Percentiles rank a stretch among this genome's conserved stretches.
Conservation (phyloP, 2,797 vertebrate species). For the Enteromius trimaculatus region DNA sequence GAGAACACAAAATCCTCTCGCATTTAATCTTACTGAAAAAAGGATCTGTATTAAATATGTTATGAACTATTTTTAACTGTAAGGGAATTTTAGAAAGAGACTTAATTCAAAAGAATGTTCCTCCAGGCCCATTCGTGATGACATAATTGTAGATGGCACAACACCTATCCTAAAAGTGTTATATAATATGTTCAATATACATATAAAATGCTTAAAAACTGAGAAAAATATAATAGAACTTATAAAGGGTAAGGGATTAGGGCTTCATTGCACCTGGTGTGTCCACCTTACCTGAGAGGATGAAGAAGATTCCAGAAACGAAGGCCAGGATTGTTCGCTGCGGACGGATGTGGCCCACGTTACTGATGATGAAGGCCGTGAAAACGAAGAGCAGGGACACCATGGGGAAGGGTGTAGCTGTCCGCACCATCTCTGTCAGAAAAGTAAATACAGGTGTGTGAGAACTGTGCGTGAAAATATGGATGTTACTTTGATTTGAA, state of each 20-base stretch:
- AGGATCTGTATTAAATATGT: slow-evolving; percentile 4
- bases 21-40: not conserved
- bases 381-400: slow-evolving; percentile 93
- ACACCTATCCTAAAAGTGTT: not conserved
- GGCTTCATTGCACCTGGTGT: not conserved
- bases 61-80: slow-evolving; percentile 27
- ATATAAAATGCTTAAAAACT: not conserved
- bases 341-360: slow-evolving; percentile 94
- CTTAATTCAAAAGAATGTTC: slow-evolving; percentile 3
- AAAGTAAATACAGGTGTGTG: not conserved
- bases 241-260: not conserved
- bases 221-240: not conserved
- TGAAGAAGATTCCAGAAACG: slow-evolving; percentile 95
- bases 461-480: not conserved
- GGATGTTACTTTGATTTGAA: not conserved
- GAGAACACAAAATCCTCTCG: slow-evolving; percentile 35
- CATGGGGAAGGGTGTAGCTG: slow-evolving; percentile 92
- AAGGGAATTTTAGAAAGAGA: slow-evolving; percentile 10
- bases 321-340: slow-evolving; percentile 94
- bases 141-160: slow-evolving; percentile 18
- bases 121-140: slow-evolving; percentile 5
- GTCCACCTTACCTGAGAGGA: slow-evolving; percentile 83
- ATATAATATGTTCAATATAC: not conserved
- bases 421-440: slow-evolving; percentile 87
- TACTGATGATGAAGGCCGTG: slow-evolving; percentile 95